Conservation (phyloP, 2,888 invertebrate species). For the Athalia cordata region DNA sequence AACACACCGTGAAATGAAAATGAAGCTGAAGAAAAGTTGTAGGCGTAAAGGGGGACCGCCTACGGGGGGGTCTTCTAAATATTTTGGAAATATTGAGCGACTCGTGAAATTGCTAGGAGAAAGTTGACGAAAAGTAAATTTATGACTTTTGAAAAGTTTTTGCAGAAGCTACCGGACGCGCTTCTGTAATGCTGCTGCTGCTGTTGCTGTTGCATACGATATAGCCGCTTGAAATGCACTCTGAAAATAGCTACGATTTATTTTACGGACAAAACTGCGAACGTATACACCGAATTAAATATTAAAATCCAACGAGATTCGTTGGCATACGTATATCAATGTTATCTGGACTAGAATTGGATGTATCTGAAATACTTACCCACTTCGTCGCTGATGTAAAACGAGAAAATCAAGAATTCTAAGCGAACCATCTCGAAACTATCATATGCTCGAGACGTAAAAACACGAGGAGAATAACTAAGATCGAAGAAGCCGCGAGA, state of each 20-base stretch:
- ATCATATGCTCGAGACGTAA: conserved; percentile 16
- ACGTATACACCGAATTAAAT: background rate
- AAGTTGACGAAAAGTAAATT: conserved; percentile 53
- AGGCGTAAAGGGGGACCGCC: background rate
- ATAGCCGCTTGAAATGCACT: too few species aligned
- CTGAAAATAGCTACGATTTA: background rate
- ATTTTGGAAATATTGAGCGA: conserved; percentile 67
- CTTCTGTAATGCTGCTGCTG: conserved; percentile 9
- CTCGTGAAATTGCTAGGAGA: conserved; percentile 50
- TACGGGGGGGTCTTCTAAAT: conserved; percentile 61
- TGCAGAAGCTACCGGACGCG: conserved; percentile 51
- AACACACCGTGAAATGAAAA: conserved; percentile 4
- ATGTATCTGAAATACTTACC: background rate
- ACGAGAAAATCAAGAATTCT: background rate
- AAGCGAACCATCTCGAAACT: conserved; percentile 19
- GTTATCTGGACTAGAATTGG: background rate
- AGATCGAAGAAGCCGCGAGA: background rate
- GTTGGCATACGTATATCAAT: background rate
- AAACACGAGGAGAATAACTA: conserved; percentile 15
- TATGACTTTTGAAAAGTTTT: conserved; percentile 42
- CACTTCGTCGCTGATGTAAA: background rate
- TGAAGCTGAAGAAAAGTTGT: background rate
- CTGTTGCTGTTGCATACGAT: background rate
- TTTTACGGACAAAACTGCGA: background rate
- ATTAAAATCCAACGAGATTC: too few species aligned